Evolutionary conservation across 1,140 invertebrate genomes (phyloP).

Genomic region (Melitaea cinxia): DNA sequence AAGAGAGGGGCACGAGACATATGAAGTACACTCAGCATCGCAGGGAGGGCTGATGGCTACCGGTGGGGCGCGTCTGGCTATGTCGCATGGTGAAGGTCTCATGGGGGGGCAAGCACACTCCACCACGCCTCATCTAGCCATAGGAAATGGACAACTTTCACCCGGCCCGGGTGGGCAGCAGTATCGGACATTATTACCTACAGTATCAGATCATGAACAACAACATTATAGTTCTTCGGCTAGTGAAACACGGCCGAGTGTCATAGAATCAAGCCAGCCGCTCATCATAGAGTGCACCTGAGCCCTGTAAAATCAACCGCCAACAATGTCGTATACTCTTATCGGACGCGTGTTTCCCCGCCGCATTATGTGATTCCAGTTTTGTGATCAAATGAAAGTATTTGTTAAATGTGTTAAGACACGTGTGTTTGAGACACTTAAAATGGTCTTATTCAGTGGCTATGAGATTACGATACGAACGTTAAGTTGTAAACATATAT

Average conservation of each 20-base stretch:
- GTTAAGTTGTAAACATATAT: slow-evolving; percentile 73
- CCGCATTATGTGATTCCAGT: slow-evolving; percentile 71
- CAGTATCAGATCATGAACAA: slow-evolving; percentile 59
- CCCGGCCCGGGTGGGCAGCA: slow-evolving; percentile 41
- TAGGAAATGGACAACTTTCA: slow-evolving; percentile 53
- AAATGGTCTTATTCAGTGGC: slow-evolving; percentile 65
- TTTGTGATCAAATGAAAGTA: slow-evolving; percentile 70
- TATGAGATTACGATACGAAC: slow-evolving; percentile 76
- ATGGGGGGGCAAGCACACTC: slow-evolving; percentile 66
- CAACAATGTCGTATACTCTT: slow-evolving; percentile 35
- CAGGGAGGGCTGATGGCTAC: slow-evolving; percentile 67
- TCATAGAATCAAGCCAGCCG: slow-evolving; percentile 92
- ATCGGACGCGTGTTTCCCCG: slow-evolving; percentile 62
- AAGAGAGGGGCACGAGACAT: slow-evolving; percentile 71
- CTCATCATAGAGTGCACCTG: slow-evolving; percentile 95
- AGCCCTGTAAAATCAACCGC: slow-evolving; percentile 42
- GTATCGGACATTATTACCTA: slow-evolving; percentile 52
- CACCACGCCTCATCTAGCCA: slow-evolving; percentile 66
- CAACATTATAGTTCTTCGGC: slow-evolving; percentile 60
- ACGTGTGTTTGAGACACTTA: slow-evolving; percentile 49
- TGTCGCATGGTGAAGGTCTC: slow-evolving; percentile 55
- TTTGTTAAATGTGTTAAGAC: slow-evolving; percentile 57
- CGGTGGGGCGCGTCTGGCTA: slow-evolving; percentile 62
- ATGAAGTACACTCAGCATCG: slow-evolving; percentile 70
- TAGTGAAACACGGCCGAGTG: slow-evolving; percentile 88